Conservation (phyloP, 2,113 vertebrate genomes). For the Proterorhinus semilunaris region DNA sequence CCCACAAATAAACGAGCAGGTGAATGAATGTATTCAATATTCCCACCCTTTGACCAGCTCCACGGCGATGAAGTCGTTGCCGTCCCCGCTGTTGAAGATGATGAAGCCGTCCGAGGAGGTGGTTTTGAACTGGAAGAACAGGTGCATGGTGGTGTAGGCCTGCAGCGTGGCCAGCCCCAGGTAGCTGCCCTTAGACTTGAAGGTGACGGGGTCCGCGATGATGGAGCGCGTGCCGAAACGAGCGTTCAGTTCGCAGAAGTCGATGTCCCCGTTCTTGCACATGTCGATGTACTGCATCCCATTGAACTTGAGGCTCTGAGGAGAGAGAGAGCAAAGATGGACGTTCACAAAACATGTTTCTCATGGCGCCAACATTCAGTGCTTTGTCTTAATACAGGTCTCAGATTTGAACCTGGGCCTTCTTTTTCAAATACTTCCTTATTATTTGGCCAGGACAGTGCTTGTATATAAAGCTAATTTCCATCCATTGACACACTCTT, state of each 20-base stretch:
- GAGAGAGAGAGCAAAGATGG: slow-evolving; percentile 3
- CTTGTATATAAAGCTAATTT: too few relatives aligned
- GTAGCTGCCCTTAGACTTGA: slow-evolving; percentile 96
- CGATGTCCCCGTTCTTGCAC: slow-evolving; percentile 98
- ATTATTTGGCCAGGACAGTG: too few relatives aligned
- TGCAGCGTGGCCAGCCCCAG: slow-evolving; percentile 93
- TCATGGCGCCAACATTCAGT: too few relatives aligned
- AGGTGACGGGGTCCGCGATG: slow-evolving; percentile 93
- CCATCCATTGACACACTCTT: too few relatives aligned
- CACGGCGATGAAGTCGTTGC: slow-evolving; percentile 92
- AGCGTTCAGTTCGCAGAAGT: slow-evolving; percentile 95
- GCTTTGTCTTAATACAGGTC: too few relatives aligned
- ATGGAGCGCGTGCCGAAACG: slow-evolving; percentile 95
- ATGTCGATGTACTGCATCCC: slow-evolving; percentile 96
- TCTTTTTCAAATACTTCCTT: too few relatives aligned
- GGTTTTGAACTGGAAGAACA: slow-evolving; percentile 99
- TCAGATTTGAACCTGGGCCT: too few relatives aligned
- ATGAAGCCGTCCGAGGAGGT: slow-evolving; percentile 94
- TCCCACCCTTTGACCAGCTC: slow-evolving; percentile 96
- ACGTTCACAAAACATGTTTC: not conserved
- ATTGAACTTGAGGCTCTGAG: slow-evolving; percentile 91
- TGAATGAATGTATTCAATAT: not conserved
- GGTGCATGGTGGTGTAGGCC: slow-evolving; percentile 97
- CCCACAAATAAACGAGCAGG: too few relatives aligned
- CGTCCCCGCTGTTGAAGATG: slow-evolving; percentile 88